Evolutionary conservation across 1,140 invertebrate species (phyloP), one percentile per base, ranked within the genome.

Genomic region (Anoplophora glabripennis): DNA sequence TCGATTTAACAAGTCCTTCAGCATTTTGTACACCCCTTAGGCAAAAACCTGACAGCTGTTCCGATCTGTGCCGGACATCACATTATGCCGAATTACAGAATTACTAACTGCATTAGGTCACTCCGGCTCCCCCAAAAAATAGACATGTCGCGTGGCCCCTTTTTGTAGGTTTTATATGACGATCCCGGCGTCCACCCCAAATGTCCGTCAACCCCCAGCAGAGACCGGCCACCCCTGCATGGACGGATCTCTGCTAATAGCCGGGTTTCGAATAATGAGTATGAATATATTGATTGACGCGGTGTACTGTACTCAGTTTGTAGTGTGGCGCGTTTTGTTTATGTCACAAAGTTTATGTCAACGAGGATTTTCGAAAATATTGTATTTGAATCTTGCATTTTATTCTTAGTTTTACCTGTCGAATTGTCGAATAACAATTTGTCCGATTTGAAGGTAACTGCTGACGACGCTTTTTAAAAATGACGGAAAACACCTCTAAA

Each of bases 161-260:
- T 62, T 62, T 62, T 62, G 54, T 57, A 15, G 12, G 18, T 52
- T 56, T 61, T 61, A 48, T 11, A 49, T 41, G 34, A 28, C 36
- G 36, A 33, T 34, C 14, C 34, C 37, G 3, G n/a, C 14, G 17
- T 34, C 46, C 60, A 53, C 53, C 60, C 53, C 53, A 40, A 52
- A 62, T 57, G 53, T 53, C 48, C 48, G 53, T 61, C 53, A 51
- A 62, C 60, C 60, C 60, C 53, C 60, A 62, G 60, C 60, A 53
- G 57, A 62, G 60, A 62, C 40, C 28, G 15, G 34, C 57, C 42
- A 40, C 53, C 21, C 46, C 46, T 49, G 21, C 42, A 14, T 42
- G 36, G 45, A 41, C 51, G 21, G 21, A 28, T 28, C 21, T 28
- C 3, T 28, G 21, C 53, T 59, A 59, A 59, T 59, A 59, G 57